These are phyloP conservation scores for Nymphicus hollandicus DNA, from an alignment of 2,113 vertebrate genomes.

Conservation along the genomic window DNA sequence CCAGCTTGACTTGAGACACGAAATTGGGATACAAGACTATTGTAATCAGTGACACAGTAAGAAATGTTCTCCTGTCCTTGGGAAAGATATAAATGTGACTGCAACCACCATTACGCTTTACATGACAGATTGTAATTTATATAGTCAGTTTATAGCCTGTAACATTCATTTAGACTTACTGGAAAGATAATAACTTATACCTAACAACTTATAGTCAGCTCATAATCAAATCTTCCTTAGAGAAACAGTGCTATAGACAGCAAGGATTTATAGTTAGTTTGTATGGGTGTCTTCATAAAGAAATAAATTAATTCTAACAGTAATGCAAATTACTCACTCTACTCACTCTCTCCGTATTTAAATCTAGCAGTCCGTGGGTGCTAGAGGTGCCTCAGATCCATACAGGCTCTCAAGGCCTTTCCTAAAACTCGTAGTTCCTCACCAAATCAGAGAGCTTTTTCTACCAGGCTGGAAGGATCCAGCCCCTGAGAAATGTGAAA, in stretches of 20 bases:
- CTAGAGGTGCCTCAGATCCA: background rate
- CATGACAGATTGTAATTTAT: background rate
- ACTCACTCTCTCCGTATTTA: background rate
- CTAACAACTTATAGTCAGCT: constrained; percentile 14
- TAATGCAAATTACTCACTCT: background rate
- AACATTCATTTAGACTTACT: constrained; percentile 26
- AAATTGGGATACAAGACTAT: background rate
- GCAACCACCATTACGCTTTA: background rate
- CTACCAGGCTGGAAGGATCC: background rate
- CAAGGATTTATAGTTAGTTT: background rate
- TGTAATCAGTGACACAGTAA: background rate
- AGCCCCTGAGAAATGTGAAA: background rate
- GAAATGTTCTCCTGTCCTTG: background rate
- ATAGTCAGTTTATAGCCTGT: constrained; percentile 11
- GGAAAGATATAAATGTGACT: background rate
- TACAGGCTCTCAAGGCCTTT: background rate
- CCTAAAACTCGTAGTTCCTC: background rate
- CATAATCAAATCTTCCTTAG: constrained; percentile 21
- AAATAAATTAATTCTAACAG: background rate
- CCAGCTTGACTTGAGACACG: background rate
- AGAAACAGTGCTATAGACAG: background rate
- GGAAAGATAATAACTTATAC: constrained; percentile 25
- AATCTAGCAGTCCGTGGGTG: background rate
- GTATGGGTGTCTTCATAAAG: background rate
- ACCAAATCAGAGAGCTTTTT: background rate